Conservation (phyloP, 2,113 vertebrate genomes). For the Burhinus oedicnemus region DNA sequence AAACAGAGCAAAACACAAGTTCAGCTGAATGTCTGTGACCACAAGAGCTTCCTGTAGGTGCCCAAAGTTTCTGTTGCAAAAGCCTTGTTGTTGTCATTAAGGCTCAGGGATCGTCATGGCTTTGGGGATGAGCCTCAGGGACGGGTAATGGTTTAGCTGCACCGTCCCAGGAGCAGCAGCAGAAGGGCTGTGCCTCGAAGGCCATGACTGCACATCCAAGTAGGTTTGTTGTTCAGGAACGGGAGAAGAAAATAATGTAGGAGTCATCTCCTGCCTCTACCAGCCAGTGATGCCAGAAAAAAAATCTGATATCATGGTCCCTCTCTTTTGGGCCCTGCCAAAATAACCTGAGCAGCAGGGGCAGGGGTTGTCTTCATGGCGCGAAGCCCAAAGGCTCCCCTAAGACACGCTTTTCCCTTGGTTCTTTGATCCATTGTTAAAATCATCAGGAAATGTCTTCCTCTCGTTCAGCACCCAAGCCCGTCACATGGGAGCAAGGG, state of each 20-base stretch:
- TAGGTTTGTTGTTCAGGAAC: not conserved
- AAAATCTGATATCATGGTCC: not conserved
- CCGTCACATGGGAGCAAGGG: not conserved
- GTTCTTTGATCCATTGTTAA: not conserved
- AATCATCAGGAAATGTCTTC: not conserved
- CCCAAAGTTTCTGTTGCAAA: not conserved
- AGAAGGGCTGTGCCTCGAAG: not conserved
- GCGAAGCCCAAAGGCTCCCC: not conserved
- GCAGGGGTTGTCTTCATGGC: not conserved
- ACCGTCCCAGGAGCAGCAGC: not conserved
- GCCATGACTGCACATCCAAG: not conserved
- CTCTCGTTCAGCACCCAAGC: not conserved
- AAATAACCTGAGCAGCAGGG: not conserved
- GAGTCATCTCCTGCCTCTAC: not conserved
- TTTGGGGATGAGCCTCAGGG: not conserved
- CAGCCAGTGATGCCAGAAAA: not conserved
- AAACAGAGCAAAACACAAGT: not conserved
- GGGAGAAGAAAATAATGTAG: not conserved
- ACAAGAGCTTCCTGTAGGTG: slow-evolving; percentile 22
- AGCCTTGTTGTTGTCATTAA: rapidly evolving
- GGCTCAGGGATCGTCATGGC: not conserved
- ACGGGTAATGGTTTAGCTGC: not conserved
- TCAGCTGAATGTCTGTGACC: not conserved
- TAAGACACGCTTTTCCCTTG: not conserved
- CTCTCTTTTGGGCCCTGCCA: not conserved